A percentile compares a stretch with the other conserved stretches of the same genome.
Conservation (phyloP, 2,888 invertebrate genomes). For the Hoplodrina blanda region DNA sequence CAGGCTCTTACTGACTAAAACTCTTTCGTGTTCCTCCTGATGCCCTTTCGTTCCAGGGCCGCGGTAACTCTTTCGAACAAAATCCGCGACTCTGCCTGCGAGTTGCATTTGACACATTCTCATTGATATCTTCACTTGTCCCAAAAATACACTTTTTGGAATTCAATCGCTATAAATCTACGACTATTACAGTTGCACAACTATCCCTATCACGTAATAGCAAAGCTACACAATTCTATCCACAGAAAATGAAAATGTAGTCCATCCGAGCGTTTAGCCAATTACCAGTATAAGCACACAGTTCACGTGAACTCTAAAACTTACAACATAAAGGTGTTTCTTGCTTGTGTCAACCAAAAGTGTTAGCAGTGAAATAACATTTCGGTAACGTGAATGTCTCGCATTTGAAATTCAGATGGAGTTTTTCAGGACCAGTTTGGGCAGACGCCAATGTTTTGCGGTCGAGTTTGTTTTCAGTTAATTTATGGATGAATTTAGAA, state of each 20-base stretch:
- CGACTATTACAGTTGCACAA: constrained; percentile 46
- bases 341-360: constrained; percentile 48
- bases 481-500: constrained; percentile 77
- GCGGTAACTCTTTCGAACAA: too few relatives aligned
- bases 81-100: too few relatives aligned
- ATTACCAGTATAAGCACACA: constrained; percentile 68
- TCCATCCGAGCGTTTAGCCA: constrained; percentile 74
- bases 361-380: constrained; percentile 66
- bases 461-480: constrained; percentile 82
- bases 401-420: constrained; percentile 82
- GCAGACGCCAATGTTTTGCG: constrained; percentile 78
- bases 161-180: constrained; percentile 29
- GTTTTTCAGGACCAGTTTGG: constrained; percentile 78
- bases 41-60: too few relatives aligned
- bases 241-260: constrained; percentile 77
- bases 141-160: constrained; percentile 7
- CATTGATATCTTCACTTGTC: neutral
- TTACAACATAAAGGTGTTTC: constrained; percentile 52
- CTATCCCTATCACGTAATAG: constrained; percentile 61
- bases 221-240: constrained; percentile 60
- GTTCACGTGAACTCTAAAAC: constrained; percentile 33
- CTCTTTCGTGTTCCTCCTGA: too few relatives aligned
- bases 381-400: constrained; percentile 73
- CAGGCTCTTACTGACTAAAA: too few relatives aligned
- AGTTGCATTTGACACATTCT: too few relatives aligned